phyloP scores from a whole-genome alignment of 2,113 vertebrate species.

The Thamnaconus septentrionalis region DNA sequence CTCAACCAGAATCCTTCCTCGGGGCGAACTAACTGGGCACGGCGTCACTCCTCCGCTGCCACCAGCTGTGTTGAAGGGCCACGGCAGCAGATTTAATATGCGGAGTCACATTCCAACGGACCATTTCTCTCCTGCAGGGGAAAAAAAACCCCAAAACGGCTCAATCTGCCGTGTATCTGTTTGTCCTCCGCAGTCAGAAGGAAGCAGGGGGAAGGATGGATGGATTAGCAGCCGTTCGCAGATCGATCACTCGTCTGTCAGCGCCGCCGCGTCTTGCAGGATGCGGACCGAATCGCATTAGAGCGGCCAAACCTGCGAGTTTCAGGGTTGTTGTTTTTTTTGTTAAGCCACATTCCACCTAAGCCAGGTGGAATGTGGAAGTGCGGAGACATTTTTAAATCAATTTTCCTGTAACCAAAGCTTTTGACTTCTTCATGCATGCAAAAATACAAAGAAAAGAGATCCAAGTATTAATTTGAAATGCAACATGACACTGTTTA shows the following conservation, averaged over 20 bases:
- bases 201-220: constrained; percentile 22
- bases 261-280: not conserved
- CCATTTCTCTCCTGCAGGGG: constrained; percentile 22
- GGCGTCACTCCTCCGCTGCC: too few species aligned
- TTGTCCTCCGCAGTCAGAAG: constrained; percentile 34
- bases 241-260: constrained; percentile 41
- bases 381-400: not conserved
- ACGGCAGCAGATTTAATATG: constrained; percentile 32
- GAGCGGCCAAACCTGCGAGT: too few species aligned
- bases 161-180: constrained; percentile 34
- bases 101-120: constrained; percentile 17
- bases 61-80: too few species aligned
- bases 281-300: too few species aligned
- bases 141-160: constrained; percentile 2
- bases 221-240: constrained; percentile 15
- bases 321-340: too few species aligned
- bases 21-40: constrained; percentile 31
- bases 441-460: not conserved
- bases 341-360: not conserved
- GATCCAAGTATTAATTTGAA: constrained; percentile 9
- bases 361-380: not conserved
- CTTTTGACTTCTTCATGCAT: not conserved
- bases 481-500: not conserved
- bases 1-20: constrained; percentile 50
- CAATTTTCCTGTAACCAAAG: too few species aligned